Evolutionary conservation across 2,888 invertebrate species (phyloP), one percentile per base, ranked within the genome.

Genomic region (Sclerodermus sp.): DNA sequence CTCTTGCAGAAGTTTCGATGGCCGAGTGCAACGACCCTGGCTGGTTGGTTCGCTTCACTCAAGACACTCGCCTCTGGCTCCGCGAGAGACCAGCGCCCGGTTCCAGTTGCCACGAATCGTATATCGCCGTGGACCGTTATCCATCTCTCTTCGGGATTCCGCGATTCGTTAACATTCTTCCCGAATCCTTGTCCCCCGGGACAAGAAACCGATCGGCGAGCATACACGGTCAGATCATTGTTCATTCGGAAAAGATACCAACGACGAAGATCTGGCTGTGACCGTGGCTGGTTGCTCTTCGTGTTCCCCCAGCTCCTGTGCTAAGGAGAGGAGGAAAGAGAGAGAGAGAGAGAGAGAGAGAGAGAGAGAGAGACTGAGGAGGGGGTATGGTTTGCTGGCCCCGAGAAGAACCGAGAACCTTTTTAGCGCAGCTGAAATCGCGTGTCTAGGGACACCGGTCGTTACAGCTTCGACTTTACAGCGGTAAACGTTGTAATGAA

Each of bases 131-230:
- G 8, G 48, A 49, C 55, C 51, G 70, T 70, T 71, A 70, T 70
- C 64, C 71, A 66, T 69, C 65, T 66, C 60, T 53, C 58, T 58
- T 56, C 57, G 49, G 59, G 66, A 68, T 70, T 72, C 66, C 60
- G 59, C 64, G 66, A 70, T 71, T 72, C 71, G 70, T 72, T 73
- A 72, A 72, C 67, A 73, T 73, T 73, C 71, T 69, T 69, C 57
- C 60, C 62, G 68, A 68, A 68, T 68, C 68, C 55, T 58, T 57
- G 57, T 53, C 53, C 37, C 42, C 34, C 30, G 15, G 15, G 1
- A 34, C n/a, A 16, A 13, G 37, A 36, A 13, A 5, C 40, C 44
- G 40, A 34, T 30, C 30, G 30, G n/a, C 34, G 34, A 34, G 23
- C 23, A 23, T 8, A 3, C 23, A 23, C 23, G 23, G 23, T 3